phyloP scores from a whole-genome alignment of 2,797 vertebrate species.

The Gadopsis marmoratus region DNA sequence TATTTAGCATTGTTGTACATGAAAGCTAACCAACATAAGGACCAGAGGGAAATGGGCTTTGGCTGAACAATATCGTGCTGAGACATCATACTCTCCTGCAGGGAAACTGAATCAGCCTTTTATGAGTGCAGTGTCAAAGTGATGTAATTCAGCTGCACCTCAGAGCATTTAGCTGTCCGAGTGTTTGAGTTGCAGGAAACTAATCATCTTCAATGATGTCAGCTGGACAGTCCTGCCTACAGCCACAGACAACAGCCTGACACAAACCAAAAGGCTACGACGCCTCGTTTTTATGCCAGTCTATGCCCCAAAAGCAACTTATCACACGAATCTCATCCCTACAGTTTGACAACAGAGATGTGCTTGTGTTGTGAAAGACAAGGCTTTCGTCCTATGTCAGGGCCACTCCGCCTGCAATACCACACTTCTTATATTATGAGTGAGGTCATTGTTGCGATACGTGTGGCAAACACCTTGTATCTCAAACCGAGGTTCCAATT shows the following conservation, averaged over 20 bases:
- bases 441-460: background rate
- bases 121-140: constrained; percentile 39
- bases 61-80: constrained; percentile 29
- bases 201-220: constrained; percentile 29
- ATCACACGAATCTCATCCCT: constrained; percentile 5
- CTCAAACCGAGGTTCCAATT: background rate
- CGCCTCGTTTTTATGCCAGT: background rate
- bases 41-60: background rate
- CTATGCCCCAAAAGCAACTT: background rate
- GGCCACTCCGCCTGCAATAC: background rate
- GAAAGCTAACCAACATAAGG: background rate
- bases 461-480: background rate
- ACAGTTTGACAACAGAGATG: background rate
- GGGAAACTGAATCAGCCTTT: constrained; percentile 17
- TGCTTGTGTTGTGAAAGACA: background rate
- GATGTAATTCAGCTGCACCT: constrained; percentile 33
- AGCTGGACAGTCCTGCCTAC: constrained; percentile 14
- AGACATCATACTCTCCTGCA: constrained; percentile 16
- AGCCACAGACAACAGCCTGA: constrained; percentile 2
- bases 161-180: constrained; percentile 9
- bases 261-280: background rate
- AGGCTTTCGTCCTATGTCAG: background rate
- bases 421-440: background rate
- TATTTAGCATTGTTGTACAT: background rate
- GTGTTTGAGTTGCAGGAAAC: background rate